Percentiles rank a stretch among this genome's conserved stretches.
Evolutionary conservation across 2,888 invertebrate genomes (phyloP).

Genomic region (Clitarchus hookeri): DNA sequence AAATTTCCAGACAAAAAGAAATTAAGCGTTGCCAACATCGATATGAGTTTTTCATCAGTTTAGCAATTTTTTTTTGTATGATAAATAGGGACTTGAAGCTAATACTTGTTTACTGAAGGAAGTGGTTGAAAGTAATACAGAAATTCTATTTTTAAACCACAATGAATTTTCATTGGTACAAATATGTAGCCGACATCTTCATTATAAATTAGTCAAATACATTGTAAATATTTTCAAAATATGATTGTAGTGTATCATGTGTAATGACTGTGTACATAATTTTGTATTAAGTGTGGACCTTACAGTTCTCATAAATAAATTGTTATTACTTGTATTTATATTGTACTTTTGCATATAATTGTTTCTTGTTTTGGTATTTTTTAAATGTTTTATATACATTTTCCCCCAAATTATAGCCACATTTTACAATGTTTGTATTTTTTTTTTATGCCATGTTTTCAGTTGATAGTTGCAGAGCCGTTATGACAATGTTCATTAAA

Average conservation of each 20-base stretch:
- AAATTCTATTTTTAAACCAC: neutral
- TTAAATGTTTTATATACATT: no score
- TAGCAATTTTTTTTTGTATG: neutral
- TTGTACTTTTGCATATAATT: neutral
- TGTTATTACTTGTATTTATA: neutral
- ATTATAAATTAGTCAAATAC: neutral
- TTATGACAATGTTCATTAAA: no score
- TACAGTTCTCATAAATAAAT: constrained; percentile 2
- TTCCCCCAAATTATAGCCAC: no score
- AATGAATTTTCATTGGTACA: neutral
- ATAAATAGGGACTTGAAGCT: neutral
- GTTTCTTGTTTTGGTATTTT: no score
- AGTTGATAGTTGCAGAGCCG: no score
- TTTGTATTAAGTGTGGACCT: neutral
- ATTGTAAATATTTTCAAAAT: neutral
- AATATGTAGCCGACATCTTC: neutral
- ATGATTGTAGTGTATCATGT: neutral
- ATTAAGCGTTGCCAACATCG: neutral
- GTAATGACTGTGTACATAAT: constrained; percentile 5
- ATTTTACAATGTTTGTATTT: no score
- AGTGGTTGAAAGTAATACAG: neutral
- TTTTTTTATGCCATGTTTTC: no score
- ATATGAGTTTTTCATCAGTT: neutral
- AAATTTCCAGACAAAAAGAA: neutral
- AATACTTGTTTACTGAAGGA: neutral